Conservation (phyloP, 2,888 invertebrate genomes). For the Rambutsinella grinnellia region DNA sequence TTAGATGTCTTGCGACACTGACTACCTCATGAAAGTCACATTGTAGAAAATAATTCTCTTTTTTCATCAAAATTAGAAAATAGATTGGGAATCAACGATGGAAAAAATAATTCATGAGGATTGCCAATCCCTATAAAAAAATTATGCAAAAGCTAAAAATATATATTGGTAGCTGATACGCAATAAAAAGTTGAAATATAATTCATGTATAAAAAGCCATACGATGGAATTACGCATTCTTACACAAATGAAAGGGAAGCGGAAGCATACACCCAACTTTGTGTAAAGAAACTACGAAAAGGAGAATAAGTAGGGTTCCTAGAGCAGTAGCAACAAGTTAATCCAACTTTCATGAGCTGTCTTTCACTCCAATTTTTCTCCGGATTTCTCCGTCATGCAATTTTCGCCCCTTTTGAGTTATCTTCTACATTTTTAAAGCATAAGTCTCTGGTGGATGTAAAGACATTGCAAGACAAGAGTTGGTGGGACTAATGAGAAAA, state of each 20-base stretch:
- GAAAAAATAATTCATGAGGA: no score
- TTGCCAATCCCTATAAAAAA: no score
- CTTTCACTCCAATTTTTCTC: neutral
- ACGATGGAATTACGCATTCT: neutral
- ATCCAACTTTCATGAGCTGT: constrained; percentile 55
- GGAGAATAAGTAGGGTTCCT: constrained; percentile 11
- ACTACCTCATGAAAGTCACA: no score
- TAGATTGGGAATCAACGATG: no score
- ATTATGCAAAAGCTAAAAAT: no score
- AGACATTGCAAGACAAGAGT: neutral
- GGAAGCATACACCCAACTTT: neutral
- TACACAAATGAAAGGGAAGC: neutral
- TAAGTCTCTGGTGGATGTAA: neutral
- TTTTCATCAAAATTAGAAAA: no score
- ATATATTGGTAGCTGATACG: no score
- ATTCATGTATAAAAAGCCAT: neutral
- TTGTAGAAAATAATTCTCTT: no score
- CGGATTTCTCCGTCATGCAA: neutral
- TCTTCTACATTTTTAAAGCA: neutral
- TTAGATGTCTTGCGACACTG: no score
- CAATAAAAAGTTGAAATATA: no score
- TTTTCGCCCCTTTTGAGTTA: no score
- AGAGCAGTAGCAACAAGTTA: constrained; percentile 55
- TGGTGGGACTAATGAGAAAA: neutral
- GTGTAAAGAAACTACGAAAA: constrained; percentile 12